Conservation (phyloP, 2,797 vertebrate species). For the Columba guinea region DNA sequence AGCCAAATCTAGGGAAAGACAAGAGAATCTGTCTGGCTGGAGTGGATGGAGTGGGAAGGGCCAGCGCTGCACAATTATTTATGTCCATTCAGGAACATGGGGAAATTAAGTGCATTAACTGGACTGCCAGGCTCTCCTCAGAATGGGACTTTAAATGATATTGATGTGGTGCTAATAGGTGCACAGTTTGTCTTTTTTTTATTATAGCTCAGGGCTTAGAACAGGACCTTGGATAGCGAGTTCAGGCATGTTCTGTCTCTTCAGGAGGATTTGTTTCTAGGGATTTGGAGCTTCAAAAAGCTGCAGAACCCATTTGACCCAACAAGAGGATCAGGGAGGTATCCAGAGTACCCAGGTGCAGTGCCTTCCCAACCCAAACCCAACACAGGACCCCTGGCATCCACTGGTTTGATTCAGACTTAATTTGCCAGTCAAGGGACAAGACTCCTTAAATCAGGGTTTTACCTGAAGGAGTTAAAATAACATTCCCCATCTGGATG, state of each 20-base stretch:
- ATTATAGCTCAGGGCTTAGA: neutral
- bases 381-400: neutral
- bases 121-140: constrained; percentile 52
- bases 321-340: neutral
- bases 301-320: neutral
- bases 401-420: neutral
- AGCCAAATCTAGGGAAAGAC: constrained; percentile 70
- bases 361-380: neutral
- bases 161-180: constrained; percentile 71
- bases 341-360: neutral
- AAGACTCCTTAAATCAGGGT: neutral
- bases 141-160: constrained; percentile 76
- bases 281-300: neutral
- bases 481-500: neutral
- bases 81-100: constrained; percentile 38
- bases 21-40: constrained; percentile 67
- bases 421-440: neutral
- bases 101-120: constrained; percentile 46
- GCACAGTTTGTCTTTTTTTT: constrained; percentile 58
- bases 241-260: neutral
- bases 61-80: constrained; percentile 36
- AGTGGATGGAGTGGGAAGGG: constrained; percentile 8
- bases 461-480: neutral
- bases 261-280: neutral
- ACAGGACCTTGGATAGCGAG: neutral